phyloP scores from a whole-genome alignment of 1,140 invertebrate species.

The Pseudomyrmex dendroicus region DNA sequence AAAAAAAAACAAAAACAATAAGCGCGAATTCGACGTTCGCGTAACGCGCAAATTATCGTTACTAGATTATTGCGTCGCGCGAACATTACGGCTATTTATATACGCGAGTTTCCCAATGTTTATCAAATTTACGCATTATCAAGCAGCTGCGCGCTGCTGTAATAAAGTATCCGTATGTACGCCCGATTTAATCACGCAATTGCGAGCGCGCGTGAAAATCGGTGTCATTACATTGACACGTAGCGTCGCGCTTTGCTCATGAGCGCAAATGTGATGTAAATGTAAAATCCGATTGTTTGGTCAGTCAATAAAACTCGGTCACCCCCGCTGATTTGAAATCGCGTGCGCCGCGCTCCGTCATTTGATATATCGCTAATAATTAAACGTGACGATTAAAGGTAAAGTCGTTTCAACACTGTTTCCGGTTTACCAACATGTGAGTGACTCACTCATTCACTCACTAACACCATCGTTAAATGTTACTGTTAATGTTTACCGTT shows the following conservation, averaged over 20 bases:
- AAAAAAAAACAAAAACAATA: background rate
- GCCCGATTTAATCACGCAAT: constrained; percentile 59
- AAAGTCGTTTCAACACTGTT: constrained; percentile 66
- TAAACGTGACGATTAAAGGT: constrained; percentile 64
- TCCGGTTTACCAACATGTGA: too few relatives aligned
- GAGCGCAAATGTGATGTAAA: constrained; percentile 61
- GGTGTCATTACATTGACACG: constrained; percentile 56
- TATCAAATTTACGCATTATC: constrained; percentile 24
- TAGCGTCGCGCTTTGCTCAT: constrained; percentile 9
- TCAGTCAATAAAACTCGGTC: constrained; percentile 68
- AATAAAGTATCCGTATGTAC: constrained; percentile 1
- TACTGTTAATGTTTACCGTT: too few relatives aligned
- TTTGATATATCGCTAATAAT: constrained; percentile 70
- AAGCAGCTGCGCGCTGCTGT: background rate
- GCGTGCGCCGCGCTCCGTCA: background rate
- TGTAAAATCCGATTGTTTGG: constrained; percentile 67
- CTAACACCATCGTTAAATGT: too few relatives aligned
- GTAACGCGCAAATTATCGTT: background rate
- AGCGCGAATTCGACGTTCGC: background rate
- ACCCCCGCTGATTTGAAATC: background rate
- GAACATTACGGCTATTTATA: constrained; percentile 14
- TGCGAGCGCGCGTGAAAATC: constrained; percentile 65
- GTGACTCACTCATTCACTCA: too few relatives aligned
- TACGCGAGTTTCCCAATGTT: constrained; percentile 23
- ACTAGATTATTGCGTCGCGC: constrained; percentile 16